Evolutionary conservation across 2,888 invertebrate genomes (phyloP), one percentile per base, ranked within the genome.

Genomic region (Eretmocerus hayati): DNA sequence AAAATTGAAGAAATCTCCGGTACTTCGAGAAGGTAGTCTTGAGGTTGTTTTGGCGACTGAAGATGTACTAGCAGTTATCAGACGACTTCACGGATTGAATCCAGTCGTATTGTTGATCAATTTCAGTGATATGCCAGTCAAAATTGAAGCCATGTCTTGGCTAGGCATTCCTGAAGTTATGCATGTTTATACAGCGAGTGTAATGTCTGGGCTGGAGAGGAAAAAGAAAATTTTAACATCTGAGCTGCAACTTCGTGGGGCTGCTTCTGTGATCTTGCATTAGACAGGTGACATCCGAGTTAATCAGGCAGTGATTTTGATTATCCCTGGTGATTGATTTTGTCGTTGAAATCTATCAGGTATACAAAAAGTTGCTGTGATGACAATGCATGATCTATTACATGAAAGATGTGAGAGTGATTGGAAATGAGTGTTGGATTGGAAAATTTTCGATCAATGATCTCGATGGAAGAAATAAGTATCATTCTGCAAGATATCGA

Each of bases 1-100:
- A 1, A 59, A 64, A 1, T 65, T 82, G 1, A 78, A 81, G 40
- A 70, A 69, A 66, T 2, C 65, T 81, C 1, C 77, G 0, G 67
- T 77, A 0, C 59, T 77, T 1, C 69, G 68, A 1, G 67, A 71
- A 15, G 78, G 77, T 0, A 60, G 61, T 5, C 58, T 70, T 40
- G 62, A 72, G 46, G 58, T 75, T 59, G 18, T 55, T 59, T 15
- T 41, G 61, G 72, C 43, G 11, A n/a, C 53, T 51, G 2, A 53
- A 56, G 1, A 56, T 55, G 13, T 59, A 63, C 18, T 48, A 63
- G 37, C 62, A 47, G 56, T 68, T 5, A 59, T 62, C 5, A 59
- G 67, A 5, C 52, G 55, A 42, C 0, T 55, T 1, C 42, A 39
- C 1, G 32, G 30, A 19, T 21, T 40, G 5, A 23, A 42, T 2